Conservation (phyloP, 2,797 vertebrate species). For the Lacerta viridis region DNA sequence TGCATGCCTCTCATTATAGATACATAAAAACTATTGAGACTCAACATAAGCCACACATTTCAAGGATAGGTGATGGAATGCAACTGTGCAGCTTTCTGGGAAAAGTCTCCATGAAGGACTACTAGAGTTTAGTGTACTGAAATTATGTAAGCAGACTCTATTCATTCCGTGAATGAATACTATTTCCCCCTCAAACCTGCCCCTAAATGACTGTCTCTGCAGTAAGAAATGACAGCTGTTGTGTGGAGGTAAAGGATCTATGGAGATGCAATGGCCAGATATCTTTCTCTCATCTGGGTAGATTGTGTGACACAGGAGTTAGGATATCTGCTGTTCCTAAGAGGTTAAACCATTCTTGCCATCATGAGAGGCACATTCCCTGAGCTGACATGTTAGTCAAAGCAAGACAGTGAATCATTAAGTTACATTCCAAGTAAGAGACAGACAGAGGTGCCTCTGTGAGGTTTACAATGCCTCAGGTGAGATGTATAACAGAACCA, state of each 20-base stretch:
- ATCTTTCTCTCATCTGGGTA: conserved; percentile 68
- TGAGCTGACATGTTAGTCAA: conserved; percentile 62
- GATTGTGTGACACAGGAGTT: conserved; percentile 71
- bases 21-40: background rate
- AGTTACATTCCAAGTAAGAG: conserved; percentile 64
- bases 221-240: conserved; percentile 70
- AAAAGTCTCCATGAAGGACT: background rate
- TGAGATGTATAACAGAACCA: conserved; percentile 68
- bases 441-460: conserved; percentile 62
- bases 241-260: conserved; percentile 72
- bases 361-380: conserved; percentile 50
- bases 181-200: conserved; percentile 59
- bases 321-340: conserved; percentile 68
- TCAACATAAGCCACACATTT: background rate
- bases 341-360: conserved; percentile 59
- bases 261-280: conserved; percentile 69
- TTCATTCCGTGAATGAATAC: background rate
- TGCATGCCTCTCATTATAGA: background rate
- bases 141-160: conserved; percentile 28
- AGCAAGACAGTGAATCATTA: conserved; percentile 65
- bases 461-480: conserved; percentile 55
- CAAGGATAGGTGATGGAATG: background rate
- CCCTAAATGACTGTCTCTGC: conserved; percentile 56
- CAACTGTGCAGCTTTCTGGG: background rate
- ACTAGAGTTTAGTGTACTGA: background rate